Evolutionary conservation across 92 coral and sea anemone genomes (phyloP), one percentile per base, ranked within the genome.

Genomic region (Zoanthus sansibaricus): DNA sequence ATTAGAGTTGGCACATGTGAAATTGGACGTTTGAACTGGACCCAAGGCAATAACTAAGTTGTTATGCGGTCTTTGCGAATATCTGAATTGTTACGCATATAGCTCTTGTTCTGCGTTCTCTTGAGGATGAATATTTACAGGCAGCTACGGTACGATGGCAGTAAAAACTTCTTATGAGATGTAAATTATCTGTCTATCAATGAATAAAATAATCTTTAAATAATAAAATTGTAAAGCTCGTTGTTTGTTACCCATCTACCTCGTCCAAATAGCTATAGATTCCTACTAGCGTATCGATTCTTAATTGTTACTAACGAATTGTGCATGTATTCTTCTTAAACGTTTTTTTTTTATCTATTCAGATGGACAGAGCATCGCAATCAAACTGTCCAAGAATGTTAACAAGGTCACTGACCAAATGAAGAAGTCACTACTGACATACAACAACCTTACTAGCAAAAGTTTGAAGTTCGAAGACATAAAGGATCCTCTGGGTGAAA

Each of bases 361-460:
- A 91, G 93, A 90, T 82, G 93, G 93, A 58, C 93, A 90, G 59
- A 84, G 83, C 82, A 91, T 91, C 54, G 93, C 93, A 15, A 87
- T 91, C 59, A 91, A 82, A 80, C 66, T 91, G 49, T 87, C 93
- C 21, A 87, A 91, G 67, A 90, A 90, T 64, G 72, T 90, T 25
- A 59, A 62, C 69, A 86, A 80, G 73, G 80, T 86, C 20, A 59
- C 89, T 16, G 86, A 56, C 21, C 77, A 75, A 58, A 86, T 90
- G 83, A 90, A 82, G 75, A 86, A 78, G 74, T 52, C 31, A 18
- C 79, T 90, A 31, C 17, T 52, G 58, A 68, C 87, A 32, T 82
- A 30, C 72, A 90, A 87, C 76, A 59, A 79, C 52, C 20, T 44
- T 15, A 73, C 17, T n/a, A 61, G 62, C 37, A 37, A 85, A 46